Conservation (phyloP, 2,888 invertebrate genomes). For the Scaptomyza cyrtandrae region DNA sequence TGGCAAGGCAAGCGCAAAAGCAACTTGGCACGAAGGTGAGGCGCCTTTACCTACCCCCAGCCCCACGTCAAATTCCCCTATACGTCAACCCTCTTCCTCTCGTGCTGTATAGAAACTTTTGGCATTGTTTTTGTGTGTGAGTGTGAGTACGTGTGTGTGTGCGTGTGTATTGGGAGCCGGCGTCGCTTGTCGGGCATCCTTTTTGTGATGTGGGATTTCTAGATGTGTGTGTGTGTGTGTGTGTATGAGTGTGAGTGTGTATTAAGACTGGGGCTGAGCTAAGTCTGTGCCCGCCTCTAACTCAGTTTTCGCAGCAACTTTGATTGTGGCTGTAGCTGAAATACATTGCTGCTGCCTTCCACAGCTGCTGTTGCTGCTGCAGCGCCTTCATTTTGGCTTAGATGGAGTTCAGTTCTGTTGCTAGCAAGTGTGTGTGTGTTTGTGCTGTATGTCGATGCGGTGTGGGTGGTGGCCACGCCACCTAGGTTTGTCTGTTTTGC, state of each 20-base stretch:
- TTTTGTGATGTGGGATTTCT: constrained; percentile 67
- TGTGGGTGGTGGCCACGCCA: constrained; percentile 59
- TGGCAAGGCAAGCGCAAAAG: constrained; percentile 53
- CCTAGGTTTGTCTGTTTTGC: constrained; percentile 73
- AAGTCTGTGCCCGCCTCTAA: constrained; percentile 66
- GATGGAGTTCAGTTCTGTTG: constrained; percentile 72
- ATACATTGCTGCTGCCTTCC: constrained; percentile 65
- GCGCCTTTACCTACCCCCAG: constrained; percentile 40
- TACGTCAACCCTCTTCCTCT: background rate
- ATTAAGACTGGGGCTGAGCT: constrained; percentile 69
- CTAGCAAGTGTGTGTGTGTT: constrained; percentile 43
- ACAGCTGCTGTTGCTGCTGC: constrained; percentile 60
- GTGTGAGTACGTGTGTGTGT: constrained; percentile 40
- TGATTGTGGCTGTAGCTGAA: constrained; percentile 78
- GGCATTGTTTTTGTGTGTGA: constrained; percentile 74
- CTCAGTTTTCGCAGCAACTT: constrained; percentile 74
- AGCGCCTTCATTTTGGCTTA: constrained; percentile 73
- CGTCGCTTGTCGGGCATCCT: constrained; percentile 64
- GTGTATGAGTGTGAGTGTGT: constrained; percentile 31
- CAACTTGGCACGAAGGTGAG: constrained; percentile 67
- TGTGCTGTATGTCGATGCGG: constrained; percentile 29
- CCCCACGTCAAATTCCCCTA: background rate
- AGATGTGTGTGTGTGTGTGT: constrained; percentile 23
- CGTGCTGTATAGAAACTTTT: constrained; percentile 66
- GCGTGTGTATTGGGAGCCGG: constrained; percentile 60